These are phyloP conservation scores for Aplocera efformata DNA, from an alignment of 2,888 invertebrate species.

Conservation along the genomic window DNA sequence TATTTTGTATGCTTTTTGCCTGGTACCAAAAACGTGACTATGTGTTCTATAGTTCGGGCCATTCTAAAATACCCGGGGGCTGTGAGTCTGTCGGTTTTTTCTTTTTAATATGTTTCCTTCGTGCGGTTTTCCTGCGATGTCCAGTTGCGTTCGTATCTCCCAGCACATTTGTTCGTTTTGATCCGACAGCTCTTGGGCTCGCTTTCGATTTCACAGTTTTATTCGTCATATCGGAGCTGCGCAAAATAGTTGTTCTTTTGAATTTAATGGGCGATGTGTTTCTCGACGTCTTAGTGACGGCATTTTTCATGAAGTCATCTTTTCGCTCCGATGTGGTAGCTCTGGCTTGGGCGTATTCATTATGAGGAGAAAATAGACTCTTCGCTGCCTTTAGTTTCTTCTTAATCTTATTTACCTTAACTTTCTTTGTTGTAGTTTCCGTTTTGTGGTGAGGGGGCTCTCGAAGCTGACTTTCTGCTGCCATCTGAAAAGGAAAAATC, in stretches of 20 bases:
- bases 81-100: conserved; percentile 25
- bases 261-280: conserved; percentile 30
- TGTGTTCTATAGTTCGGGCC: conserved; percentile 12
- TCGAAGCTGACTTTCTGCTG: conserved; percentile 25
- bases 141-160: conserved; percentile 5
- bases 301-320: conserved; percentile 16
- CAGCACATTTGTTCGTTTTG: background rate
- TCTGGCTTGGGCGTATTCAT: conserved; percentile 18
- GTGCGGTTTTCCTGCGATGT: conserved; percentile 29
- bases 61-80: conserved; percentile 28
- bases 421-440: conserved; percentile 31
- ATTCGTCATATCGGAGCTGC: conserved; percentile 12
- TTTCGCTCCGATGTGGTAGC: conserved; percentile 31
- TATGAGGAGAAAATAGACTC: conserved; percentile 31
- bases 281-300: conserved; percentile 25
- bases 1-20: no score
- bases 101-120: conserved; percentile 34
- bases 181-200: conserved; percentile 9
- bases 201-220: conserved; percentile 12
- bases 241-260: conserved; percentile 20
- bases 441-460: conserved; percentile 14
- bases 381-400: conserved; percentile 38
- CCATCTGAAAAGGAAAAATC: conserved; percentile 31
- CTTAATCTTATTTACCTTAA: conserved; percentile 28
- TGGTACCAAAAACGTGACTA: no score